Evolutionary conservation across 2,797 vertebrate species (phyloP), one percentile per base, ranked within the genome.

Genomic region (Microcaecilia unicolor): DNA sequence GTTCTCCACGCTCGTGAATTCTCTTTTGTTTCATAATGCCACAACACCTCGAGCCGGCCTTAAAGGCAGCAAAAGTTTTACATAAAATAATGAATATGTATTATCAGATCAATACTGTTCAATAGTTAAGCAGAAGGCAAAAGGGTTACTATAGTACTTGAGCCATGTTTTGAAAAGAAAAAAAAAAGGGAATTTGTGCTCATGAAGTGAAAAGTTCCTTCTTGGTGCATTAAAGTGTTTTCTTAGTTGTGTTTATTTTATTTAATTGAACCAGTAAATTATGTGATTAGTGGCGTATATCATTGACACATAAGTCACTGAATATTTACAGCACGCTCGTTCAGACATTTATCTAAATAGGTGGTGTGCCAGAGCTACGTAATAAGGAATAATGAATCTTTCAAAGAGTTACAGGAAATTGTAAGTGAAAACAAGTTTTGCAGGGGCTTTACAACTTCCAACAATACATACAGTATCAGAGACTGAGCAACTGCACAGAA

Each of bases 351-450:
- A 81, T 85, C 80, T 83, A 80, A 80, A 82, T 83, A 83, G 78
- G 74, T 83, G 79, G 76, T 74, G 74, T 65, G 68, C 70, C 69
- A 76, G 67, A 58, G 50, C 65, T 50, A 67, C 38, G 64, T 81
- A 84, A 84, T 83, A 81, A 83, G 81, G 71, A 84, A 69, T 81
- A 79, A 84, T 81, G 79, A 70, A 70, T 70, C 78, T 64, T 74
- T 53, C 70, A 71, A 66, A 80, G 70, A 70, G 58, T 76, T 71
- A 67, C 67, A 73, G 65, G 67, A 67, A 77, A 80, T 76, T 70
- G 69, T 35, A 76, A 72, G 55, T 55, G 55, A 39, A 49, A 4
- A 45, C 64, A 72, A 71, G 60, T 77, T 78, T 72, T 64, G 53
- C 57, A 58, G 57, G 41, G 41, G 61, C 57, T 42, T 40, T 55